Conservation (phyloP, 1,140 invertebrate genomes). For the Brachionus paranguensis region DNA sequence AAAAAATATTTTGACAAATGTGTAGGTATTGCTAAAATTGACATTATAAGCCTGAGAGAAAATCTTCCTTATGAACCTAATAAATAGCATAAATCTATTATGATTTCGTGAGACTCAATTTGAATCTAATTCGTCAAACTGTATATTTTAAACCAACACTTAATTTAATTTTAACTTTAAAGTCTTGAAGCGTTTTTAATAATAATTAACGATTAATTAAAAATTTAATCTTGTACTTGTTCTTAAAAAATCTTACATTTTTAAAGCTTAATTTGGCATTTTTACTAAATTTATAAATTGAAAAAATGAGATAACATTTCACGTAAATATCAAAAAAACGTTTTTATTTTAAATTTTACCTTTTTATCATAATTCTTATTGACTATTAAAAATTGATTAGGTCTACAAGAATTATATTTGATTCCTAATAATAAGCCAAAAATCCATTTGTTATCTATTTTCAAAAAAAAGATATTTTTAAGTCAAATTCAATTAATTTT, state of each 20-base stretch:
- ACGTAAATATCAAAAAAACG: neutral
- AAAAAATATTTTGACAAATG: neutral
- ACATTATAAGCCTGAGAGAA: neutral
- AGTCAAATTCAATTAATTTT: neutral
- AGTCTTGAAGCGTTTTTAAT: neutral
- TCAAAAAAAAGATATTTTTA: neutral
- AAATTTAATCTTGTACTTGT: neutral
- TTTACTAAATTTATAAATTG: neutral
- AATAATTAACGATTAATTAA: neutral
- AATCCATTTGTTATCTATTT: neutral
- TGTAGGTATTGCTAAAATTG: neutral
- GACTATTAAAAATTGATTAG: conserved; percentile 1
- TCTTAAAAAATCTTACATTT: neutral
- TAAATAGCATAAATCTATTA: neutral
- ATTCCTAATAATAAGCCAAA: neutral
- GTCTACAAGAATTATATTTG: neutral
- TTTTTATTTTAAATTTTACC: neutral
- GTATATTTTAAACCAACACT: neutral
- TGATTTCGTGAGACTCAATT: neutral
- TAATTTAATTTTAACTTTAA: neutral
- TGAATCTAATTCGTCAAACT: neutral
- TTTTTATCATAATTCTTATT: neutral
- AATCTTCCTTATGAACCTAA: neutral
- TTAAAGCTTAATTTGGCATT: neutral
- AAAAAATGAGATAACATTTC: neutral